phyloP scores from a whole-genome alignment of 2,888 invertebrate genomes.

The Omphaloscelis lunosa region DNA sequence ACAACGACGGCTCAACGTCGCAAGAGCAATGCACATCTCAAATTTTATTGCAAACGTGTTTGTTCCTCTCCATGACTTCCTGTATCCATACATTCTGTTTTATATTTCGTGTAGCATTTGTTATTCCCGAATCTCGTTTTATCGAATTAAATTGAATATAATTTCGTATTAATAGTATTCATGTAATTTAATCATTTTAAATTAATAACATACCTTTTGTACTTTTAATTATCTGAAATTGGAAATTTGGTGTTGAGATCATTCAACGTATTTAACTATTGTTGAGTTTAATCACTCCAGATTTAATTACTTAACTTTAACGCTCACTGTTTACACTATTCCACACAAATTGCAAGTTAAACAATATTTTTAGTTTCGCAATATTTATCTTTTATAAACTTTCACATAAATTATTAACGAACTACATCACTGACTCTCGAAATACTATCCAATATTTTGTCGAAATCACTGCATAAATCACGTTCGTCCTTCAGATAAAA shows the following conservation, averaged over 20 bases:
- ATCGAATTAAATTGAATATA: conserved; percentile 3
- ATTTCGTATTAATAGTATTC: conserved; percentile 13
- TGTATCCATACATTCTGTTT: conserved; percentile 28
- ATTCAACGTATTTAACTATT: conserved; percentile 35
- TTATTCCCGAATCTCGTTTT: background rate
- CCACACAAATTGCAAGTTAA: conserved; percentile 20
- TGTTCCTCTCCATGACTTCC: conserved; percentile 18
- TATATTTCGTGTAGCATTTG: conserved; percentile 13
- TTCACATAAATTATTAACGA: conserved; percentile 33
- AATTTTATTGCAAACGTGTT: conserved; percentile 50
- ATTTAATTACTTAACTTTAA: conserved; percentile 37
- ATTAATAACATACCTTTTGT: conserved; percentile 46
- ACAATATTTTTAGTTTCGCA: conserved; percentile 18
- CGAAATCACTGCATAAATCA: conserved; percentile 62
- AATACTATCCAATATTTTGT: conserved; percentile 31
- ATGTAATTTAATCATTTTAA: conserved; percentile 37
- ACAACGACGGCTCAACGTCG: conserved; percentile 22
- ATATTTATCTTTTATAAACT: conserved; percentile 17
- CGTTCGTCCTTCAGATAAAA: conserved; percentile 73
- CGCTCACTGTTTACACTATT: conserved; percentile 27
- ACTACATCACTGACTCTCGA: conserved; percentile 31
- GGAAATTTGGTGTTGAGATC: conserved; percentile 31
- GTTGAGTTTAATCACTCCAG: conserved; percentile 37
- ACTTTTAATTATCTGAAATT: conserved; percentile 47
- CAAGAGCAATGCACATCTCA: conserved; percentile 47